Base-by-base conservation (phyloP, 2,888 invertebrate genomes). In the Tholera decimalis region DNA sequence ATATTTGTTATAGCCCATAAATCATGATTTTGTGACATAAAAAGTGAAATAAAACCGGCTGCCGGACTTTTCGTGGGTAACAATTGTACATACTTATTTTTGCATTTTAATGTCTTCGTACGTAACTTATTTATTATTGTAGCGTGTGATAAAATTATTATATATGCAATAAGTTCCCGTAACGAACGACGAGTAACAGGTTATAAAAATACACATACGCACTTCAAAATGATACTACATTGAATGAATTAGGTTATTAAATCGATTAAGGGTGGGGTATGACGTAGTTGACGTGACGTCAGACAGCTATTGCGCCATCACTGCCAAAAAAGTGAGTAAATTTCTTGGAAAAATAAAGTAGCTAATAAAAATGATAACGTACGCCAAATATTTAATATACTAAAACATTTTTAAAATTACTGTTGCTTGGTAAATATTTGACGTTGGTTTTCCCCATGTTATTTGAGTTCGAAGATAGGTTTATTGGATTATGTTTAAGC, bases 241-340 rank as follows among this genome's bases (percentile, higher is more conserved):
- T 64, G 73, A 79, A 77, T 73, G 60, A 70, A 79, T 80, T 73
- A 79, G 55, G 62, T 79, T 77, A 79, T 66, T 80, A 77, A 64
- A 74, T 66, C 58, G 64, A 80, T 71, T 79, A 67, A 63, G 63
- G 74, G 79, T 63, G 64, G 64, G 56, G 61, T 65, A 79, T 83
- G 83, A 85, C 85, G 86, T 84, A 80, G 83, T 73, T 74, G 54
- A 69, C 50, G 62, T 86, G 85, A 85, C 83, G 85, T 86, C 81
- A 84, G 66, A 57, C 57, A 46, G 73, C 65, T 78, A 82, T 73
- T 80, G 73, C 67, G 73, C 55, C 67, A 71, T 79, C 73, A 73
- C 70, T 80, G 78, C 79, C 76, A 77, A 85, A 83, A 69, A 79
- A 61, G 57, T 81, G 73, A 80, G 78, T 70, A 69, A 82, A 71